Percentiles rank a stretch among this genome's conserved stretches.
Conservation (phyloP, 1,140 invertebrate species). For the Aphelinus certus region DNA sequence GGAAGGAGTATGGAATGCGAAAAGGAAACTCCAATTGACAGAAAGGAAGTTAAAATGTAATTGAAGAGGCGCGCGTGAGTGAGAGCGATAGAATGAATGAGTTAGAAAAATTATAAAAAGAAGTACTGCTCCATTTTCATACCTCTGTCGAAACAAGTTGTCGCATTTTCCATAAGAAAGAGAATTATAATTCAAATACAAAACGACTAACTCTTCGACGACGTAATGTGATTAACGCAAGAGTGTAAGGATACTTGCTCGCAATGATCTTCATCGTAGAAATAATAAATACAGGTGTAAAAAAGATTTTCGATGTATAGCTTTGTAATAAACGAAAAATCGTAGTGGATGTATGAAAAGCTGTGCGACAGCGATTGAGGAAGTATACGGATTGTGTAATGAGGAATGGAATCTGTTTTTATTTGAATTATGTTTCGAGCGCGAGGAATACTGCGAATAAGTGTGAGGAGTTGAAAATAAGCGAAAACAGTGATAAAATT, state of each 20-base stretch:
- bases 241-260: slow-evolving; percentile 11
- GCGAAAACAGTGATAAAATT: slow-evolving; percentile 36
- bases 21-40: slow-evolving; percentile 3
- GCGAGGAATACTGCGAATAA: background rate
- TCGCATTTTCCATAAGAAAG: slow-evolving; percentile 55
- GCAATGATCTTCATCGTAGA: background rate
- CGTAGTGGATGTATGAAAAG: background rate
- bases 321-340: slow-evolving; percentile 52
- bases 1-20: background rate
- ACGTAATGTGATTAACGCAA: slow-evolving; percentile 9
- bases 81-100: slow-evolving; percentile 14
- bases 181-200: slow-evolving; percentile 13
- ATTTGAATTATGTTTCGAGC: slow-evolving; percentile 19
- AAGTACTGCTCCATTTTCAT: slow-evolving; percentile 59
- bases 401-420: slow-evolving; percentile 24
- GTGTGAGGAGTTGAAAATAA: slow-evolving; percentile 27
- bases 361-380: background rate
- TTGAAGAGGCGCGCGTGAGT: background rate
- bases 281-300: slow-evolving; percentile 7
- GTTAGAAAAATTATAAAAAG: slow-evolving; percentile 27
- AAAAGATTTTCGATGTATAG: slow-evolving; percentile 57
- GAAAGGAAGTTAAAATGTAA: background rate
- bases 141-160: slow-evolving; percentile 47
- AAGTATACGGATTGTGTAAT: background rate
- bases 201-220: slow-evolving; percentile 14